A percentile compares a stretch with the other conserved stretches of the same genome.
phyloP scores from a whole-genome alignment of 2,797 vertebrate genomes.

The Acipenser transmontanus region DNA sequence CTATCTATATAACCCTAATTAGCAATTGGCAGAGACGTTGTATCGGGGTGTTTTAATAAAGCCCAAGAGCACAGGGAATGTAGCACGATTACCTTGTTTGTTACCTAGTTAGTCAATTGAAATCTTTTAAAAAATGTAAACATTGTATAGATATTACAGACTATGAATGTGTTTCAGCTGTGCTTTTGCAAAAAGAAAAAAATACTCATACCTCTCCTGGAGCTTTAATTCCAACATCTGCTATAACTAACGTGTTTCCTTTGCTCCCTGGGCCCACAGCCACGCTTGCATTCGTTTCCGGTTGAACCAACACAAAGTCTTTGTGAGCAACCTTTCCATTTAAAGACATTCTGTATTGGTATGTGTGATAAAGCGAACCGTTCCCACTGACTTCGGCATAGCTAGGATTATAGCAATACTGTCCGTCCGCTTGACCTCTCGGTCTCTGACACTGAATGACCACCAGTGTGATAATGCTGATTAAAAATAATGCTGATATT shows the following conservation, averaged over 20 bases:
- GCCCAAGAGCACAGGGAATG: no score
- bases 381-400: background rate
- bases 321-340: no score
- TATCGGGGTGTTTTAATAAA: no score
- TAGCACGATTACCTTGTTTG: no score
- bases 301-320: constrained; percentile 41
- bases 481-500: background rate
- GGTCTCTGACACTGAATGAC: background rate
- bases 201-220: constrained; percentile 32
- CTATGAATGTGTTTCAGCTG: background rate
- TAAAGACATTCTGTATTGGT: background rate
- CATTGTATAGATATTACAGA: background rate
- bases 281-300: constrained; percentile 46
- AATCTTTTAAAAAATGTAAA: no score
- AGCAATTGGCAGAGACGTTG: no score
- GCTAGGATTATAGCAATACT: background rate
- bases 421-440: background rate
- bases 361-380: background rate
- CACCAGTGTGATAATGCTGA: background rate
- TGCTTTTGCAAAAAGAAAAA: background rate
- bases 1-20: no score
- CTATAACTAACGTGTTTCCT: constrained; percentile 37
- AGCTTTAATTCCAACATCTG: constrained; percentile 22
- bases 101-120: no score
- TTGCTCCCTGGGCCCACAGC: constrained; percentile 38